Evolutionary conservation across 1,140 invertebrate genomes (phyloP).

Genomic region (Holotrichia oblita): DNA sequence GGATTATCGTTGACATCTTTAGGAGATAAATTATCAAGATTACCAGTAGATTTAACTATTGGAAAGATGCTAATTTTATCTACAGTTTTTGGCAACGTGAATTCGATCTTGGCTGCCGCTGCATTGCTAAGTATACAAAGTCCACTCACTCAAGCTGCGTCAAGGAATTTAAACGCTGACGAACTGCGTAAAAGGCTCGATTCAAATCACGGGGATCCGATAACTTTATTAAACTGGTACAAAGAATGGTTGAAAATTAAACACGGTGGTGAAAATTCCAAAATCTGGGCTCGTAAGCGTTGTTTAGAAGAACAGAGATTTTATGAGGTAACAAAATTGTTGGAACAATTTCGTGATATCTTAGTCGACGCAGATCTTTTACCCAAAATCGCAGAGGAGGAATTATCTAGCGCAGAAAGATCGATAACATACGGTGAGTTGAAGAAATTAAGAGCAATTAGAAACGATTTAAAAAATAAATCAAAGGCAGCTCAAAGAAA

Average conservation of each 20-base stretch:
- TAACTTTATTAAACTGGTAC: constrained; percentile 90
- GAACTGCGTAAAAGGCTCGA: constrained; percentile 82
- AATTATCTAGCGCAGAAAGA: constrained; percentile 80
- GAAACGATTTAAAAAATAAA: constrained; percentile 71
- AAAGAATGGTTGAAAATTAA: constrained; percentile 90
- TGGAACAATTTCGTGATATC: constrained; percentile 88
- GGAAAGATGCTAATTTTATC: constrained; percentile 97
- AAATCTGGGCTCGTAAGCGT: constrained; percentile 86
- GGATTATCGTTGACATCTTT: constrained; percentile 81
- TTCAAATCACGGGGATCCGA: constrained; percentile 94
- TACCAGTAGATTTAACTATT: constrained; percentile 95
- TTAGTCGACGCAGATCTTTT: constrained; percentile 80
- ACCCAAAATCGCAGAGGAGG: constrained; percentile 65
- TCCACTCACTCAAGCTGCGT: constrained; percentile 91
- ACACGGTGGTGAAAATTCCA: constrained; percentile 63
- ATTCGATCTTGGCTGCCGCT: constrained; percentile 91
- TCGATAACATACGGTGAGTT: constrained; percentile 86
- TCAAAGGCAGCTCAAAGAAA: constrained; percentile 72
- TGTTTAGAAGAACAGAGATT: constrained; percentile 96
- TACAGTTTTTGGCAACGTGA: constrained; percentile 88
- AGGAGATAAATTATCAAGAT: constrained; percentile 84
- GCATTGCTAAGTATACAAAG: constrained; percentile 93
- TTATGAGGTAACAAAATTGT: constrained; percentile 82
- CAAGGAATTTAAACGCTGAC: constrained; percentile 80
- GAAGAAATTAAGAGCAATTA: constrained; percentile 82